Evolutionary conservation across 2,797 vertebrate genomes (phyloP).

Genomic region (Helarctos malayanus): DNA sequence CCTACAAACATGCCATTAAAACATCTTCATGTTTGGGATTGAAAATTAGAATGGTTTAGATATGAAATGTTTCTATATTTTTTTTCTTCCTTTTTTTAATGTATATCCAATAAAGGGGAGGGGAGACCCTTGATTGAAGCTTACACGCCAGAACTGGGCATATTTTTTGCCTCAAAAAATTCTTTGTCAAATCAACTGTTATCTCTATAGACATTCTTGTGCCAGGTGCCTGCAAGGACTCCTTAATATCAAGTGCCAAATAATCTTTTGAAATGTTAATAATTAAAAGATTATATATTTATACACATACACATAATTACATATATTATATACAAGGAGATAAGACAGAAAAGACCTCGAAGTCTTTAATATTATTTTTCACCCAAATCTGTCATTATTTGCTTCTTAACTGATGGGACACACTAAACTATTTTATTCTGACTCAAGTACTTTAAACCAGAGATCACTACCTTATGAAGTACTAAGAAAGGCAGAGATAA

Average conservation of each 20-base stretch:
- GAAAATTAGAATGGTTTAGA: background rate
- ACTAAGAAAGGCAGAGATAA: slow-evolving; percentile 20
- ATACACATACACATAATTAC: slow-evolving; percentile 49
- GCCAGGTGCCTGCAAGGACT: slow-evolving; percentile 77
- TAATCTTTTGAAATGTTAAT: slow-evolving; percentile 81
- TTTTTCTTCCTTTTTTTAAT: background rate
- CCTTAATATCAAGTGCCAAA: slow-evolving; percentile 73
- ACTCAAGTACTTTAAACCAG: slow-evolving; percentile 60
- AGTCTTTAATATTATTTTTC: slow-evolving; percentile 47
- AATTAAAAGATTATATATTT: slow-evolving; percentile 78
- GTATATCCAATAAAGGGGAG: background rate
- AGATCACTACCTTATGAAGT: background rate
- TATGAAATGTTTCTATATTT: background rate
- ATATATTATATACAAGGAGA: slow-evolving; percentile 78
- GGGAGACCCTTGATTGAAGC: background rate
- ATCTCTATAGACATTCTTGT: slow-evolving; percentile 46
- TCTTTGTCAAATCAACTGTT: slow-evolving; percentile 80
- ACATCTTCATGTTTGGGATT: background rate
- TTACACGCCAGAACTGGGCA: slow-evolving; percentile 28
- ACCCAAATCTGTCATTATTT: slow-evolving; percentile 61
- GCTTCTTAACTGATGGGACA: slow-evolving; percentile 10
- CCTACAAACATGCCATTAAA: background rate
- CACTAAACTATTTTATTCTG: slow-evolving; percentile 68
- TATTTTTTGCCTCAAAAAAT: slow-evolving; percentile 56
- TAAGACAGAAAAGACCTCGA: slow-evolving; percentile 66